Evolutionary conservation across 2,113 vertebrate species (phyloP).

Genomic region (Madoqua kirkii): DNA sequence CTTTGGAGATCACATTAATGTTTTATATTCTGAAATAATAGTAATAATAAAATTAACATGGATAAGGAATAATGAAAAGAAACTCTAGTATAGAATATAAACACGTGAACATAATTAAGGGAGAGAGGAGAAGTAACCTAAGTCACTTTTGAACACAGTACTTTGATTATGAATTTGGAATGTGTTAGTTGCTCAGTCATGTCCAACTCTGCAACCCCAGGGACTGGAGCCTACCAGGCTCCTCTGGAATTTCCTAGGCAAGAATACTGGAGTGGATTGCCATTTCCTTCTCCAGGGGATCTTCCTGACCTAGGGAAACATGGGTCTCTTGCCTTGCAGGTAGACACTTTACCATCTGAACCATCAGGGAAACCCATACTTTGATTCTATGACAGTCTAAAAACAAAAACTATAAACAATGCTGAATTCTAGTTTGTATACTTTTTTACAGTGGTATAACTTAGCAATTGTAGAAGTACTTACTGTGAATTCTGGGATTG

Average conservation of each 20-base stretch:
- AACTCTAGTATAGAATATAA: not conserved
- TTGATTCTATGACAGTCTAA: not conserved
- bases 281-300: not conserved
- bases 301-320: not conserved
- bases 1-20: not conserved
- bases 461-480: not conserved
- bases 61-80: not conserved
- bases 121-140: not conserved
- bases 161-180: not conserved
- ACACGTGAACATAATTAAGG: not conserved
- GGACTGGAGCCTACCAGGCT: not conserved
- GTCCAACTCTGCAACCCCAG: not conserved
- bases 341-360: not conserved
- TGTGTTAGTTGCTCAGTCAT: not conserved
- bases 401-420: not conserved
- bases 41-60: not conserved
- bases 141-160: not conserved
- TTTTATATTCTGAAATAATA: constrained; percentile 10
- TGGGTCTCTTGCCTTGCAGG: not conserved
- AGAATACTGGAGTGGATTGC: not conserved
- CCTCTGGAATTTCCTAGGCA: not conserved
- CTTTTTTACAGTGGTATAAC: not conserved
- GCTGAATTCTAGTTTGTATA: not conserved
- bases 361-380: not conserved
- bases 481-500: not conserved